phyloP scores from a whole-genome alignment of 2,113 vertebrate genomes.

The Plotosus lineatus region DNA sequence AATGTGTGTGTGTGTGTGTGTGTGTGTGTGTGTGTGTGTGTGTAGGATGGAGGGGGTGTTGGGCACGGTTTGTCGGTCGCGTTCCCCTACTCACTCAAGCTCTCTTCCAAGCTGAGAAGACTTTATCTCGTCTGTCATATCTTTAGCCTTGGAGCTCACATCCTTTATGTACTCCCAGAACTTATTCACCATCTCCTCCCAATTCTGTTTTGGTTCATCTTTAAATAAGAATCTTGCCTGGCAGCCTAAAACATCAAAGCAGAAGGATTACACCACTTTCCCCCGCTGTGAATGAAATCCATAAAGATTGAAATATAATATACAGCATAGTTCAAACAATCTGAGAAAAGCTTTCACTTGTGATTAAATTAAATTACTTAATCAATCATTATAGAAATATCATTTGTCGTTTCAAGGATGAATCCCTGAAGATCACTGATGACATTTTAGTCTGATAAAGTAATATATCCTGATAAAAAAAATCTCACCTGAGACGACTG shows the following conservation, averaged over 20 bases:
- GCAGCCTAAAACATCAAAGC: slow-evolving; percentile 61
- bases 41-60: too few relatives aligned
- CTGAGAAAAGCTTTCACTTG: too few relatives aligned
- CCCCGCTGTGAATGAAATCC: neutral
- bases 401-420: neutral
- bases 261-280: neutral
- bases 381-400: neutral
- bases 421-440: neutral
- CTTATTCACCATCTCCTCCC: slow-evolving; percentile 64
- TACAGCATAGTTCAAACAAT: neutral
- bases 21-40: neutral
- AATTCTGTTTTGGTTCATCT: slow-evolving; percentile 44
- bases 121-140: slow-evolving; percentile 53
- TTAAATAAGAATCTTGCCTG: slow-evolving; percentile 54
- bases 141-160: slow-evolving; percentile 57
- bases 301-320: neutral
- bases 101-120: slow-evolving; percentile 66
- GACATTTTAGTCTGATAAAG: neutral
- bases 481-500: slow-evolving; percentile 67
- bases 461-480: neutral
- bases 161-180: slow-evolving; percentile 63
- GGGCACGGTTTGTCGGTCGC: neutral
- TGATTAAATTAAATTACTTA: neutral
- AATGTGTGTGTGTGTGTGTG: neutral
- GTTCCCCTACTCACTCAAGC: slow-evolving; percentile 71